Evolutionary conservation across 2,888 invertebrate species (phyloP), one percentile per base, ranked within the genome.

Genomic region (Anoplius nigerrimus): DNA sequence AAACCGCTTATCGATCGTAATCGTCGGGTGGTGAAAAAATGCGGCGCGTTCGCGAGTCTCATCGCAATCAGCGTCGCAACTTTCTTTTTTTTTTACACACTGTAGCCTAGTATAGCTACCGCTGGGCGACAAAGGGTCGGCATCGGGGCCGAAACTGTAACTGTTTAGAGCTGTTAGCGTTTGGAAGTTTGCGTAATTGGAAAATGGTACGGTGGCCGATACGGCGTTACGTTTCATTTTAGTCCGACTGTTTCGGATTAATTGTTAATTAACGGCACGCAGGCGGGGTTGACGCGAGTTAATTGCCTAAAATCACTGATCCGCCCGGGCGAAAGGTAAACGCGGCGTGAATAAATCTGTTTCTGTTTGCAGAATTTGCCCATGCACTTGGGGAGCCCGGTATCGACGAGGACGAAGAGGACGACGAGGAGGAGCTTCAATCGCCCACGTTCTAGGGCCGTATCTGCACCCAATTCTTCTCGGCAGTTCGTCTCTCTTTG

Each of bases 321-420:
- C 34, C 11, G 34, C 34, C 34, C n/a, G n/a, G 11, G 34, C n/a
- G 13, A 57, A 20, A 58, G 3, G 15, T 22, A 24, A 56, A 42
- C 20, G 43, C 42, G 5, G 11, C n/a, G 24, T 8, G 16, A 48
- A 20, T 48, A 63, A 27, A 22, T 18, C 16, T 16, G 2, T 51
- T 56, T 64, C 75, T n/a, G n/a, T n/a, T 90, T 90, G 20, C 87
- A 94, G 95, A 95, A 90, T 95, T 95, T 85, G 96, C 95, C 1
- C 93, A 95, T 82, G 96, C 96, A 0, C 90, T 96, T 5, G 96
- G 96, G 0, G 95, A 96, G 87, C 95, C 96, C 0, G 92, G 91
- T 20, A 90, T 89, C 61, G 92, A 92, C 68, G 95, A 95, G 86
- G 95, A 95, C 82, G 93, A 93, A 24, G 93, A 93, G 77, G 58